Conservation (phyloP, 2,113 vertebrate genomes). For the Paracanthobrama guichenoti region DNA sequence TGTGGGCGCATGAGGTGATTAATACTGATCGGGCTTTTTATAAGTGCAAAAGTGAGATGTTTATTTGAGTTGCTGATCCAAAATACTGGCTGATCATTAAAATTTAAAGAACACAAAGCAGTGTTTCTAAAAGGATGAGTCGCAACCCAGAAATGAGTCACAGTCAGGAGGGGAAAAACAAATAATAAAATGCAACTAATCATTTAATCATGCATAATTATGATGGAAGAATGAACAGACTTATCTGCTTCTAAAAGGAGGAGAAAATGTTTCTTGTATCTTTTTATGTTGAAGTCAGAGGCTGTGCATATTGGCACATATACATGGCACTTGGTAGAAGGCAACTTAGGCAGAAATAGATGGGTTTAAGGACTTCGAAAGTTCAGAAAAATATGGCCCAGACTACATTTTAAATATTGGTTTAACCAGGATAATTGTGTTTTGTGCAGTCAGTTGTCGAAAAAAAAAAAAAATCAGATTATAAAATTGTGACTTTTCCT, state of each 20-base stretch:
- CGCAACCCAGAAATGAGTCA: background rate
- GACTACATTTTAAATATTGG: background rate
- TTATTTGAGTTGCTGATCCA: background rate
- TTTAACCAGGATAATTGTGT: background rate
- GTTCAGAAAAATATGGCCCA: background rate
- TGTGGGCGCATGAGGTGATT: constrained; percentile 39
- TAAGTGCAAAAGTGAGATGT: constrained; percentile 22
- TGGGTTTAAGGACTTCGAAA: no score
- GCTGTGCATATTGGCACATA: no score
- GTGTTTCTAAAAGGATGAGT: background rate
- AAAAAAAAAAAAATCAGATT: no score
- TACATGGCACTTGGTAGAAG: no score
- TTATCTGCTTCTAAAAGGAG: no score
- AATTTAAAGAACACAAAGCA: constrained; percentile 47
- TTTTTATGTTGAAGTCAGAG: no score
- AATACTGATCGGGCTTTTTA: constrained; percentile 63
- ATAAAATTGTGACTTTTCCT: background rate
- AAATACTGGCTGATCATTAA: constrained; percentile 18
- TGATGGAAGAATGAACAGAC: no score
- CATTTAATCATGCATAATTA: no score
- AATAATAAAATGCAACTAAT: no score
- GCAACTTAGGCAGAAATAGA: no score
- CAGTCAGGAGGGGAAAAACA: background rate
- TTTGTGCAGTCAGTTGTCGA: background rate
- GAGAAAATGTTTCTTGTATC: no score